These are phyloP conservation scores for Coremacera marginata DNA, from an alignment of 2,888 invertebrate genomes.

Conservation along the genomic window DNA sequence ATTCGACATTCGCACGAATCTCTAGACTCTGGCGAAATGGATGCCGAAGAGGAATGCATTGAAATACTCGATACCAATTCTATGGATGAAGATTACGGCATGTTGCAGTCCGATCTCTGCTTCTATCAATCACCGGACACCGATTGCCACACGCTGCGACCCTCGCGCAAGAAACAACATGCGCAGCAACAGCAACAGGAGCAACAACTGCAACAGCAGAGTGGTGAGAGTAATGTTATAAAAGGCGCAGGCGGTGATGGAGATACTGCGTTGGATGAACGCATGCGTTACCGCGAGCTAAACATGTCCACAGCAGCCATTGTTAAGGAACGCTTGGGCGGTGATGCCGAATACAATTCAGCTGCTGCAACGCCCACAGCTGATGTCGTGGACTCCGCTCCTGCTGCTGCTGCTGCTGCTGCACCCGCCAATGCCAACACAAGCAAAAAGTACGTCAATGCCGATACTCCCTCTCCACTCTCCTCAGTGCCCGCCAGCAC, in stretches of 20 bases:
- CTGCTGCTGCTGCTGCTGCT: conserved; percentile 38
- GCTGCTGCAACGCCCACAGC: conserved; percentile 15
- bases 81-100: conserved; percentile 68
- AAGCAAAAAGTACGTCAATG: conserved; percentile 38
- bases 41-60: conserved; percentile 74
- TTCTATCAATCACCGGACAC: conserved; percentile 66
- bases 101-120: conserved; percentile 66
- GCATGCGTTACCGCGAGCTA: conserved; percentile 60
- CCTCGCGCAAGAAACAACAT: conserved; percentile 62
- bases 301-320: conserved; percentile 63
- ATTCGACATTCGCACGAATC: conserved; percentile 78
- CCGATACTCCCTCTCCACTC: conserved; percentile 25
- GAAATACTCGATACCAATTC: conserved; percentile 68
- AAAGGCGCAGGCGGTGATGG: not conserved
- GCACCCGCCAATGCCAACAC: conserved; percentile 41
- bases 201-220: conserved; percentile 41
- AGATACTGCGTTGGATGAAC: conserved; percentile 45
- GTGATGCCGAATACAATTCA: conserved; percentile 43
- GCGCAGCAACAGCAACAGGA: conserved; percentile 50
- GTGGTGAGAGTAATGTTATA: not conserved
- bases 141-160: conserved; percentile 64
- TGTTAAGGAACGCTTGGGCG: conserved; percentile 52
- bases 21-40: conserved; percentile 76
- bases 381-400: conserved; percentile 44
- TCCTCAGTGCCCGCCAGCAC: conserved; percentile 42